Base-by-base conservation (phyloP, 1,140 invertebrate species). In the Leptinotarsa lineolata region DNA sequence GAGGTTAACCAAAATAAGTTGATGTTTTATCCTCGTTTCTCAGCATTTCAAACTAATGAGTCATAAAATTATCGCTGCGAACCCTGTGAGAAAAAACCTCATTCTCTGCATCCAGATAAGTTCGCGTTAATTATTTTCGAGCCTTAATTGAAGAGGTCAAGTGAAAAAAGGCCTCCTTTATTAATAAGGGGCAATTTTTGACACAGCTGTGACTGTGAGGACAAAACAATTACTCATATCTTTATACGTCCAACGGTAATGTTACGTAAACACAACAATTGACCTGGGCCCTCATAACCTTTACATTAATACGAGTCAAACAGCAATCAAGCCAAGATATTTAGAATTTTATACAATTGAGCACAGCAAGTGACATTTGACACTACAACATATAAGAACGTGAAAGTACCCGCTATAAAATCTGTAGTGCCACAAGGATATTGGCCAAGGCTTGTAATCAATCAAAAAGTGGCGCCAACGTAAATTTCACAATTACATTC, bases 191-290 rank as follows among this genome's bases (percentile, higher is more conserved):
- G 68, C 72, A 76, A 76, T 76, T 76, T 76, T 72, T 76, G 74
- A 72, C 72, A 72, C 74, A 76, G 74, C 74, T 76, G 74, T 73
- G 72, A 71, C 45, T 54, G 44, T 58, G 59, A 73, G 74, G 74
- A 73, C 73, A 72, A 74, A 77, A 72, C 70, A 74, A 77, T 78
- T 78, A 76, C 76, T 72, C 76, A 20, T 64, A 58, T 70, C 48
- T 54, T 54, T n/a, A 72, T 39, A 39, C 30, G 30, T 39, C 30
- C 59, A 73, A 76, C 79, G 77, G 76, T 74, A 70, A 74, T 78
- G 76, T 80, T 80, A 80, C 79, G 77, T 77, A 78, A 80, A 80
- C 79, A 78, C 72, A 75, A 72, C 69, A 78, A 78, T 80, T 80
- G 77, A 80, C 76, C 74, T 75, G 65, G 72, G 68, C 76, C 76